Evolutionary conservation across 2,888 invertebrate species (phyloP).

Genomic region (Lysandra coridon): DNA sequence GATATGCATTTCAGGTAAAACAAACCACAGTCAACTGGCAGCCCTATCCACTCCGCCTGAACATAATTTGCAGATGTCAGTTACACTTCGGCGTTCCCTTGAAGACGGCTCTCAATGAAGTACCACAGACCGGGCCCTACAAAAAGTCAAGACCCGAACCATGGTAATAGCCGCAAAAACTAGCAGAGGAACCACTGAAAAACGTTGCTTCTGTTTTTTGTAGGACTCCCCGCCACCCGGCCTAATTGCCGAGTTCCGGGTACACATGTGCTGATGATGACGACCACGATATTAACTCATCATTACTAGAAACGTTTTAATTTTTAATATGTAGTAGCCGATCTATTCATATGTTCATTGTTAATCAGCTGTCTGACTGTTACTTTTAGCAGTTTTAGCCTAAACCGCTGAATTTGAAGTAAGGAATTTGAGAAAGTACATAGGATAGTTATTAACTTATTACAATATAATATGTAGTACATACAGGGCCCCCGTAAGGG

Average conservation of each 20-base stretch:
- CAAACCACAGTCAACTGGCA: not conserved
- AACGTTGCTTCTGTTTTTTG: conserved; percentile 22
- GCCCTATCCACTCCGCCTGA: conserved; percentile 26
- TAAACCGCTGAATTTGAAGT: not conserved
- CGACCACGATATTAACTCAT: not conserved
- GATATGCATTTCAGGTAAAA: not conserved
- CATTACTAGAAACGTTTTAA: not conserved
- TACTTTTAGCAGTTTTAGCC: not conserved
- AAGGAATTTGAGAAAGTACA: no score
- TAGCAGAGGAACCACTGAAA: conserved; percentile 3
- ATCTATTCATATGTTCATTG: not conserved
- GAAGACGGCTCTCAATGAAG: conserved; percentile 31
- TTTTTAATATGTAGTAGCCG: not conserved
- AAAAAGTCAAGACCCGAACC: conserved; percentile 28
- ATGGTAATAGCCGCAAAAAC: conserved; percentile 25
- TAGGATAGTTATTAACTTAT: no score
- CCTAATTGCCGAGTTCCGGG: conserved; percentile 22
- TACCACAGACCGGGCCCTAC: conserved; percentile 8
- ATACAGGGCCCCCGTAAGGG: no score
- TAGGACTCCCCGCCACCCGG: conserved; percentile 6
- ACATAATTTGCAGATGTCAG: conserved; percentile 39
- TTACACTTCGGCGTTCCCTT: conserved; percentile 40
- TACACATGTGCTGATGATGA: conserved; percentile 12
- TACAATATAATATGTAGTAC: no score
- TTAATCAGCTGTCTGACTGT: not conserved